Conservation (phyloP, 2,888 invertebrate genomes). For the Drosophila emarginata region DNA sequence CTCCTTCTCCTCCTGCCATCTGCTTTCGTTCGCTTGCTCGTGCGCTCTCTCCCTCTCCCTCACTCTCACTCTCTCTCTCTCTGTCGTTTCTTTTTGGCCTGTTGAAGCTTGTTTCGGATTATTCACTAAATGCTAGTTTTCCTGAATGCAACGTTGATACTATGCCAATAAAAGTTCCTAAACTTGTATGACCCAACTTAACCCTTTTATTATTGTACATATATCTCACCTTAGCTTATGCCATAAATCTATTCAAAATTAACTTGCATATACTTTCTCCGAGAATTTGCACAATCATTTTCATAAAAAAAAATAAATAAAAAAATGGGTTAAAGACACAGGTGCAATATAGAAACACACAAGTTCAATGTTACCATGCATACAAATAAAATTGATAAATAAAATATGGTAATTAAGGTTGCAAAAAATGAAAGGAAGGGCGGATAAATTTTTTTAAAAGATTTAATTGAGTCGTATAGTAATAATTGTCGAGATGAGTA, state of each 20-base stretch:
- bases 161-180: constrained; percentile 1
- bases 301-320: background rate
- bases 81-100: constrained; percentile 2
- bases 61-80: background rate
- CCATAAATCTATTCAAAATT: background rate
- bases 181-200: background rate
- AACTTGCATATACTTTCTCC: background rate
- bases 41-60: background rate
- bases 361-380: too few species aligned
- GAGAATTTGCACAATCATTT: background rate
- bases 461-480: too few species aligned
- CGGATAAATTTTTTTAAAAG: too few species aligned
- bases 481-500: too few species aligned
- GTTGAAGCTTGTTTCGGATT: constrained; percentile 2
- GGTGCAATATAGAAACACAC: too few species aligned
- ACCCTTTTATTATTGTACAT: background rate
- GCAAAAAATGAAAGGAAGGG: too few species aligned
- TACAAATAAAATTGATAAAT: too few species aligned
- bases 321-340: background rate
- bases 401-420: too few species aligned
- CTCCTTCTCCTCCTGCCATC: constrained; percentile 13
- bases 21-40: background rate
- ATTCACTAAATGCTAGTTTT: constrained; percentile 4
- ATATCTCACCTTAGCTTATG: background rate
- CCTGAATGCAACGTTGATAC: background rate